Conservation (phyloP, 2,888 invertebrate genomes). For the Andrena minutula region DNA sequence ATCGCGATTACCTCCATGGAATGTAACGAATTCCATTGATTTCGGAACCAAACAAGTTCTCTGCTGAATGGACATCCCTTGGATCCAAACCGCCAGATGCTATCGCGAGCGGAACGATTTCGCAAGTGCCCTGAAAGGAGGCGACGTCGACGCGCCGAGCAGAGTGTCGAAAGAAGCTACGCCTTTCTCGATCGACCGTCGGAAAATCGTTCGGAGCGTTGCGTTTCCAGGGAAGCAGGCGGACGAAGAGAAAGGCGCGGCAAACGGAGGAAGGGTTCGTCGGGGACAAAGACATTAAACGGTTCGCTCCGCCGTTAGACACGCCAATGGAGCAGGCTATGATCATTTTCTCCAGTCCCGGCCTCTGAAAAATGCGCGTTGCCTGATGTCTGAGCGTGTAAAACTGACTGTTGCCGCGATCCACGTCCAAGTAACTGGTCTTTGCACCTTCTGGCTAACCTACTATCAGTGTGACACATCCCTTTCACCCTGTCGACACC, state of each 20-base stretch:
- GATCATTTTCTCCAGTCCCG: conserved; percentile 53
- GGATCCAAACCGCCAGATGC: background rate
- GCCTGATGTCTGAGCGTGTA: conserved; percentile 74
- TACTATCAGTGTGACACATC: conserved; percentile 1
- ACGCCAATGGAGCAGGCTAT: conserved; percentile 36
- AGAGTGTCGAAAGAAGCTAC: conserved; percentile 46
- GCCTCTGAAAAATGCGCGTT: conserved; percentile 55
- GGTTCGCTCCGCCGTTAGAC: conserved; percentile 55
- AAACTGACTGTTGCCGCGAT: conserved; percentile 41
- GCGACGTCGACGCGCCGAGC: conserved; percentile 26
- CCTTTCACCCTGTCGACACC: background rate
- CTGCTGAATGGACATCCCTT: background rate
- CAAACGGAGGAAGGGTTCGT: conserved; percentile 49
- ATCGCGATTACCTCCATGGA: conserved; percentile 6
- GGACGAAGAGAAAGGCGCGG: conserved; percentile 51
- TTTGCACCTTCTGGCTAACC: no score
- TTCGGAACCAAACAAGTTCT: background rate
- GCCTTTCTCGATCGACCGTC: conserved; percentile 37
- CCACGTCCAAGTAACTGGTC: background rate
- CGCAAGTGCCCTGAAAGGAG: conserved; percentile 17
- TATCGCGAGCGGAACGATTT: conserved; percentile 13
- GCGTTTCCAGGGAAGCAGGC: conserved; percentile 42
- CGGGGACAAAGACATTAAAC: conserved; percentile 63
- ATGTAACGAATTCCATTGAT: background rate
- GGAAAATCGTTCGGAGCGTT: conserved; percentile 44